Conservation (phyloP, 2,888 invertebrate genomes). For the Neelides folsomi region DNA sequence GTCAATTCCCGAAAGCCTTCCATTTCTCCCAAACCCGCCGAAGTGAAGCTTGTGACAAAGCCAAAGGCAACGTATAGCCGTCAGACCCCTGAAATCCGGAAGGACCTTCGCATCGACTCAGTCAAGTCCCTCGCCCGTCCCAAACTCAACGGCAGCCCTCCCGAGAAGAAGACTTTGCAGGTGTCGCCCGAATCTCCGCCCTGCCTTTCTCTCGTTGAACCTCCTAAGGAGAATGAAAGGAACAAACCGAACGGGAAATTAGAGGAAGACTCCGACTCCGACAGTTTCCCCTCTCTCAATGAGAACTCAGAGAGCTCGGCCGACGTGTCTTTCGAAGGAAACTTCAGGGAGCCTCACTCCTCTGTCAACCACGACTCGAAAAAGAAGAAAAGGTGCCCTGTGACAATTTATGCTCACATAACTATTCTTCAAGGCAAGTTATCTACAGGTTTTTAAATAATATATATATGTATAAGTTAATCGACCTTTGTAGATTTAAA, state of each 20-base stretch:
- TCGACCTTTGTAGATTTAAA: neutral
- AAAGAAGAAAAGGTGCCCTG: constrained; percentile 29
- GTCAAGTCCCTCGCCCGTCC: too few species aligned
- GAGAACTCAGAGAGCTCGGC: constrained; percentile 6
- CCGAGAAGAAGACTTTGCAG: too few species aligned
- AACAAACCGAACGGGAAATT: constrained; percentile 4
- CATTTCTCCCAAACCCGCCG: too few species aligned
- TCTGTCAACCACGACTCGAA: constrained; percentile 11
- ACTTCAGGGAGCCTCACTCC: neutral
- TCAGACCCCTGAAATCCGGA: too few species aligned
- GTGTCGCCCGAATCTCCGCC: too few species aligned
- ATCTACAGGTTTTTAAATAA: neutral
- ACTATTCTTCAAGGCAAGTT: constrained; percentile 19
- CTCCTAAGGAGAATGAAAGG: neutral
- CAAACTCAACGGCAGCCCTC: too few species aligned
- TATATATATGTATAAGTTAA: neutral
- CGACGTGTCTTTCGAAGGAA: neutral
- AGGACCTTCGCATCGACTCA: too few species aligned
- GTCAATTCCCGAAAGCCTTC: too few species aligned
- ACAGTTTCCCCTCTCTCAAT: neutral
- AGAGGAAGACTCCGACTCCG: too few species aligned
- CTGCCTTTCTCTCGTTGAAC: neutral
- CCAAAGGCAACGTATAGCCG: too few species aligned
- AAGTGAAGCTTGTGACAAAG: too few species aligned
- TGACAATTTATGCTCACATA: constrained; percentile 31